These are phyloP conservation scores for Rotaria socialis DNA, from an alignment of 2,888 invertebrate genomes.

Conservation along the genomic window DNA sequence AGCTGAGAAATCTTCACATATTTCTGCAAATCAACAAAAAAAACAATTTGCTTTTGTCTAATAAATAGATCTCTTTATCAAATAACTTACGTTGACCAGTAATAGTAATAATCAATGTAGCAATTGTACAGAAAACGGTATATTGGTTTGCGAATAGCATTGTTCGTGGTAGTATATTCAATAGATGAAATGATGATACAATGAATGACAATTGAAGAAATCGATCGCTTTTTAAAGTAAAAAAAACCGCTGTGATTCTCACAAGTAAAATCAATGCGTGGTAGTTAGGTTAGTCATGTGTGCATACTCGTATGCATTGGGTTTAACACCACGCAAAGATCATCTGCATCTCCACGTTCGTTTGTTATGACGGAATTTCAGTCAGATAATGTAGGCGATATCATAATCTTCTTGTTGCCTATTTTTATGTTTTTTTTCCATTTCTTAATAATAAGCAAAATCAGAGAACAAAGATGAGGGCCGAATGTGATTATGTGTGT, in stretches of 20 bases:
- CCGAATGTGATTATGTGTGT: background rate
- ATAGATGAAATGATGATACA: background rate
- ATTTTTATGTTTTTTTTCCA: background rate
- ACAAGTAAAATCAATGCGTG: background rate
- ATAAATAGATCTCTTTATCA: background rate
- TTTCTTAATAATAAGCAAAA: background rate
- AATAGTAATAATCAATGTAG: background rate
- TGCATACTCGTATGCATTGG: background rate
- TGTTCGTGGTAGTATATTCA: background rate
- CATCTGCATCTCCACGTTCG: background rate
- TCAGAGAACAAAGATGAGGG: background rate
- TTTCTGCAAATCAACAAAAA: background rate
- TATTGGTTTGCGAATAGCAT: background rate
- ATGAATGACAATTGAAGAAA: background rate
- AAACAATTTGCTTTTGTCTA: too few species aligned
- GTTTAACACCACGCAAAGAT: conserved; percentile 23
- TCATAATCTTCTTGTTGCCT: conserved; percentile 9
- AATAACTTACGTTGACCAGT: background rate
- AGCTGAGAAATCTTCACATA: background rate
- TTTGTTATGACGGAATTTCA: background rate
- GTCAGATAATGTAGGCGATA: background rate
- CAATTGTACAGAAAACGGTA: background rate
- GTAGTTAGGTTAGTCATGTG: conserved; percentile 3
- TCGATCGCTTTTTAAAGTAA: background rate
- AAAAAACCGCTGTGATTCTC: background rate